Evolutionary conservation across 2,113 vertebrate genomes (phyloP), one percentile per base, ranked within the genome.

Genomic region (Cyanistes caeruleus): DNA sequence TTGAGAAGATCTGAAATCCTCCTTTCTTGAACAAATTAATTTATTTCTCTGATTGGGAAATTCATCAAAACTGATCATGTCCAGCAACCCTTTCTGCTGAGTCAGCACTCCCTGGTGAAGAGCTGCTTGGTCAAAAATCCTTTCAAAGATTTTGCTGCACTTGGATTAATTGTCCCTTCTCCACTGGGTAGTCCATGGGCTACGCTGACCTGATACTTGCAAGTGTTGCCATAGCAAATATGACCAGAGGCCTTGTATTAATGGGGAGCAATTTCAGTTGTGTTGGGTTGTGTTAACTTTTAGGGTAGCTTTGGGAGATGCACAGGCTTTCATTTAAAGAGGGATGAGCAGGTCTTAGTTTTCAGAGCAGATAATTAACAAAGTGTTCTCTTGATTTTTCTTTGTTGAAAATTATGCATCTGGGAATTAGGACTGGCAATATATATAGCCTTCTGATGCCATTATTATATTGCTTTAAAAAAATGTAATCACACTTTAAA

Each of bases 141-240:
- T 58, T 80, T 94, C 83, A 90, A 81, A 81, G 64, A 68, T 90
- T 92, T 89, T 90, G 11, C 76, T 90, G 46, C 35, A 46, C 33
- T 44, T 89, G 65, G n/a, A 68, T 76, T 89, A 73, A 60, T 84
- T 81, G 72, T 55, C 88, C 39, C 51, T 95, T 52, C 62, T 87
- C 18, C 39, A 17, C 30, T 13, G 48, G 19, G 23, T 53, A n/a
- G 63, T 70, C 63, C 39, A 23, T 27, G 33, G 30, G 13, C 52
- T 48, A 1, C 53, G 37, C 52, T 81, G 74, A 74, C 46, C 55
- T 37, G 19, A 28, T 59, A 31, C 44, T 70, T 76, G n/a, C 24
- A 53, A 60, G 58, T 23, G 11, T 85, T 76, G 44, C 21, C 2
- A 2, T 13, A 52, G 22, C 37, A 91, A 81, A 65, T 69, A n/a